phyloP scores from a whole-genome alignment of 1,140 invertebrate genomes.

The Linepithema humile region DNA sequence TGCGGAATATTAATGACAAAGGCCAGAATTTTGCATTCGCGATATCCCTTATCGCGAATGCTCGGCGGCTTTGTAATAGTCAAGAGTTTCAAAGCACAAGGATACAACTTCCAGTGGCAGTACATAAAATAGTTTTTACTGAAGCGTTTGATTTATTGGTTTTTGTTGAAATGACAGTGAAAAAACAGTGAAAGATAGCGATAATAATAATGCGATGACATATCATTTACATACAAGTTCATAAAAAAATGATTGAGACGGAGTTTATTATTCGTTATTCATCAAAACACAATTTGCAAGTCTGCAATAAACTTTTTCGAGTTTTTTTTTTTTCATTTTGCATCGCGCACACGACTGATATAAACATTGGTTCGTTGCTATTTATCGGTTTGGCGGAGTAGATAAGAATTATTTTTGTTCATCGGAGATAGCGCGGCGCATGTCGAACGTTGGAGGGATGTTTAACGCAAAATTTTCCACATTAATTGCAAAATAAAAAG shows the following conservation, averaged over 20 bases:
- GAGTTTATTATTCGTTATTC: background rate
- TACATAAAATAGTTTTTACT: background rate
- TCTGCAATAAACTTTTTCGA: background rate
- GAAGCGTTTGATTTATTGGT: background rate
- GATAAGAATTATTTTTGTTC: constrained; percentile 61
- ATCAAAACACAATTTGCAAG: constrained; percentile 2
- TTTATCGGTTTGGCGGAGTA: constrained; percentile 17
- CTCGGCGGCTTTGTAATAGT: background rate
- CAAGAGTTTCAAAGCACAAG: background rate
- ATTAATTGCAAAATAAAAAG: background rate
- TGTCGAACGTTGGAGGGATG: background rate
- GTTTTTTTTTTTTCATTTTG: background rate
- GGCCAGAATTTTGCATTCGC: constrained; percentile 6
- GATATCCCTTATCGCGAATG: background rate
- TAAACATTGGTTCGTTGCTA: background rate
- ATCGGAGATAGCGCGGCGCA: constrained; percentile 18
- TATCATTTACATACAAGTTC: background rate
- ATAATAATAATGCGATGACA: background rate
- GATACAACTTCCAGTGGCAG: background rate
- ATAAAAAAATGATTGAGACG: background rate
- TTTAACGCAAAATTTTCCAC: background rate
- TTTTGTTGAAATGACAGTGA: background rate
- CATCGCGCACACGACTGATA: background rate
- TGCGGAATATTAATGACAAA: background rate
- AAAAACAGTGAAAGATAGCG: background rate